Evolutionary conservation across 1,140 invertebrate genomes (phyloP), one percentile per base, ranked within the genome.

Genomic region (Zaprionus camerounensis): DNA sequence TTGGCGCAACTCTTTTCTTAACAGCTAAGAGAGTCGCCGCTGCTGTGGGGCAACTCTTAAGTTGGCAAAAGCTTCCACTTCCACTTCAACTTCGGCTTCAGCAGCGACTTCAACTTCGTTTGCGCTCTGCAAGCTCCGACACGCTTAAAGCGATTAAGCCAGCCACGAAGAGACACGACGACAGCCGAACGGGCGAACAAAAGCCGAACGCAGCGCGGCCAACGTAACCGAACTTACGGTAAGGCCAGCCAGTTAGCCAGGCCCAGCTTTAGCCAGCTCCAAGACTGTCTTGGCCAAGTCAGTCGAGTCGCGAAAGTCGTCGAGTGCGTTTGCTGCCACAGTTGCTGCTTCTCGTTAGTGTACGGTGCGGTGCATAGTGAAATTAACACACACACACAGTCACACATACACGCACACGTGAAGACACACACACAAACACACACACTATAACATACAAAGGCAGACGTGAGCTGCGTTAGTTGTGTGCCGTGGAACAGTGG

Each of bases 281-380:
- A 80, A 80, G 71, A 78, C 65, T 73, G 69, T 77, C 65, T 80
- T 80, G 78, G 76, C 76, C 68, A 66, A 78, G 76, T 91, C 84
- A 91, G 88, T 91, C 86, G 86, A 80, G 88, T 91, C 88, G 88
- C 90, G 88, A 86, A 85, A 92, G 88, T 91, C 88, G 90, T 91
- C 80, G 88, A 91, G 88, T 91, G 90, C 88, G 88, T 88, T 91
- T 91, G 61, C 91, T 91, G 61, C 56, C 69, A 68, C 68, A 68
- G 72, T 76, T 90, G 76, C 76, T 67, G 20, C 17, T 22, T 51
- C 71, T 61, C 67, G 86, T 83, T 81, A 86, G 69, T 70, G 77
- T 67, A 26, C 62, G 63, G 56, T 69, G 76, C 64, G 72, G 72
- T 51, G 46, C 59, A 75, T 78, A 76, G 65, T 83, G 61, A 65